These are phyloP conservation scores for Thaleichthys pacificus DNA, from an alignment of 2,797 vertebrate species.

Conservation along the genomic window DNA sequence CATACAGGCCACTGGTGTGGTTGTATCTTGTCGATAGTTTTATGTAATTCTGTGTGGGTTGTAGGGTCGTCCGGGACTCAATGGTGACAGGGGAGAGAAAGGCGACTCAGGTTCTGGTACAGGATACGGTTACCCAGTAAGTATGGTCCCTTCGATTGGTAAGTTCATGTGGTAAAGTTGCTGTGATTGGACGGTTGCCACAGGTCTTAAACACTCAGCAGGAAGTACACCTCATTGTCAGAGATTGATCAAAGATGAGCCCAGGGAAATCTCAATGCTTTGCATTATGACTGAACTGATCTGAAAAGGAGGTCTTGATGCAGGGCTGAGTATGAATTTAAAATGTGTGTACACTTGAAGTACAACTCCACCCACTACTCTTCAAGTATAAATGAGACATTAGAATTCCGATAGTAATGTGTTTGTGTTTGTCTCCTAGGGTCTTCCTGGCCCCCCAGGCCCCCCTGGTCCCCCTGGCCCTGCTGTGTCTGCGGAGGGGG, in stretches of 20 bases:
- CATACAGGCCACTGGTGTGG: no score
- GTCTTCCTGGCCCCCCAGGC: slow-evolving; percentile 69
- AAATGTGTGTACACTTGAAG: no score
- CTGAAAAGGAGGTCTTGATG: no score
- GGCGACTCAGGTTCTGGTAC: slow-evolving; percentile 73
- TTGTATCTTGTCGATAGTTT: background rate
- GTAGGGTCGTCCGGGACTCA: slow-evolving; percentile 92
- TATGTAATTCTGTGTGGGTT: slow-evolving; percentile 12
- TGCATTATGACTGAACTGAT: no score
- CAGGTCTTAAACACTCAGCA: background rate
- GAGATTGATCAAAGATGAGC: no score
- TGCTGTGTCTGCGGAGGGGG: slow-evolving; percentile 24
- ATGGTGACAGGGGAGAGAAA: slow-evolving; percentile 85
- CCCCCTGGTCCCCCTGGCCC: slow-evolving; percentile 76
- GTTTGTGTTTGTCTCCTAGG: slow-evolving; percentile 59
- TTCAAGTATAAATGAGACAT: no score
- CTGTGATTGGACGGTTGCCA: background rate
- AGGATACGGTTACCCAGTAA: slow-evolving; percentile 72
- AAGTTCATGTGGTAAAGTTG: background rate
- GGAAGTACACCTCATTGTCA: background rate
- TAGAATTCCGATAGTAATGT: background rate
- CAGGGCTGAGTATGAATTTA: no score
- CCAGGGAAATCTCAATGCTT: no score
- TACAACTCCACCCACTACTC: no score
- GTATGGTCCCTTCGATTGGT: slow-evolving; percentile 32